These are phyloP conservation scores for Rhinatrema bivittatum DNA, from an alignment of 2,797 vertebrate genomes.

Conservation along the genomic window DNA sequence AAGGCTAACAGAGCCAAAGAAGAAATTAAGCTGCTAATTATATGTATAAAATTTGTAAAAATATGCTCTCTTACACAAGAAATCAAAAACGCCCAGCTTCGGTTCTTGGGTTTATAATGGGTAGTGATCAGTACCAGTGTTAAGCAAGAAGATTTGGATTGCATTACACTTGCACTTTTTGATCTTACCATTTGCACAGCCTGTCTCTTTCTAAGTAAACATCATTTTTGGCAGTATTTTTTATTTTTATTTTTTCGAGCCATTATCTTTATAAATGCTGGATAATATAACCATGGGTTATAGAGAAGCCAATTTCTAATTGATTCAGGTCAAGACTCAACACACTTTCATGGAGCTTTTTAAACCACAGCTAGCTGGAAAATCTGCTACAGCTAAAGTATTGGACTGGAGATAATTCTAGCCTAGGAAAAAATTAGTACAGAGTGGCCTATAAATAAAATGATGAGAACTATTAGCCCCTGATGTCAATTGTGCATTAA, in stretches of 20 bases:
- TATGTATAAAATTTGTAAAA: constrained; percentile 42
- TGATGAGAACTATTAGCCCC: constrained; percentile 25
- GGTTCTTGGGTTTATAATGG: constrained; percentile 30
- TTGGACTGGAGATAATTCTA: constrained; percentile 24
- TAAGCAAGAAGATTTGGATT: too few relatives aligned
- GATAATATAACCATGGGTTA: constrained; percentile 27
- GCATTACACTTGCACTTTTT: too few relatives aligned
- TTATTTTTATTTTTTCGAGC: constrained; percentile 24
- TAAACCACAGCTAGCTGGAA: constrained; percentile 39
- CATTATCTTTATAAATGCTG: constrained; percentile 42
- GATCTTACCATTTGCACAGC: too few relatives aligned
- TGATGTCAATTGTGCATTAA: constrained; percentile 25
- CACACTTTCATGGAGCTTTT: constrained; percentile 38
- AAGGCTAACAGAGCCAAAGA: constrained; percentile 53
- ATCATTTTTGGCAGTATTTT: constrained; percentile 14
- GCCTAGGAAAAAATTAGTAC: constrained; percentile 25
- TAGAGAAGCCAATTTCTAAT: constrained; percentile 37
- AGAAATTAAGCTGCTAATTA: constrained; percentile 66
- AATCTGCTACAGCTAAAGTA: constrained; percentile 30
- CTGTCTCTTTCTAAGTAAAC: constrained; percentile 36
- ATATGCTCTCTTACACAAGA: constrained; percentile 22
- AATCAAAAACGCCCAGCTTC: constrained; percentile 27
- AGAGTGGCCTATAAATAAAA: constrained; percentile 19
- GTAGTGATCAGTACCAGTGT: too few relatives aligned
- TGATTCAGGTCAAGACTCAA: constrained; percentile 37